Percentiles rank a stretch among this genome's conserved stretches.
Conservation (phyloP, 1,140 invertebrate species). For the Monochamus saltuarius region DNA sequence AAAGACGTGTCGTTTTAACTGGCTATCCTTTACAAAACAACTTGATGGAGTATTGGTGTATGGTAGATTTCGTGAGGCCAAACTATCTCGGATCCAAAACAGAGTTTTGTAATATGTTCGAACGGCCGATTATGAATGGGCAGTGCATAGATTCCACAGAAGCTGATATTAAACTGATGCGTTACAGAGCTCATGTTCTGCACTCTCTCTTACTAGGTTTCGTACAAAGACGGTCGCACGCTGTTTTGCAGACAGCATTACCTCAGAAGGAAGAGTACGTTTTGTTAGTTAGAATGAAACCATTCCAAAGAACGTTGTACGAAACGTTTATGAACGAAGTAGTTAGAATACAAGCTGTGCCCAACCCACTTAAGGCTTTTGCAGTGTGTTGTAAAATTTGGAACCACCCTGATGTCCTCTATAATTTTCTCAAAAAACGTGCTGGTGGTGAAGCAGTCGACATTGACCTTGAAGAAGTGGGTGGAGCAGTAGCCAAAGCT, state of each 20-base stretch:
- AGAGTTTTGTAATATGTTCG: constrained; percentile 95
- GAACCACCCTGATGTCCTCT: constrained; percentile 98
- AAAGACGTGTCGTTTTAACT: constrained; percentile 86
- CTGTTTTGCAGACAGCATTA: constrained; percentile 80
- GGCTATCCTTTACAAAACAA: constrained; percentile 98
- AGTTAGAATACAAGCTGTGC: constrained; percentile 78
- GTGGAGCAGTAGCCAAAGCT: constrained; percentile 11
- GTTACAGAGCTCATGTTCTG: constrained; percentile 79
- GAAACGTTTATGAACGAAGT: constrained; percentile 91
- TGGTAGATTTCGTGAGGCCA: constrained; percentile 94
- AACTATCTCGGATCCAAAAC: constrained; percentile 88
- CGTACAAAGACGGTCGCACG: constrained; percentile 88
- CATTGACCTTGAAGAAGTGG: constrained; percentile 84
- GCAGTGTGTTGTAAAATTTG: constrained; percentile 99
- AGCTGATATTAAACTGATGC: constrained; percentile 85
- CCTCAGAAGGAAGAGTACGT: constrained; percentile 93
- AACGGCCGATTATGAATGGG: constrained; percentile 91
- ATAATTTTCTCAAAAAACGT: constrained; percentile 85
- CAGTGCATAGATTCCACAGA: constrained; percentile 92
- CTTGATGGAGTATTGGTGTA: constrained; percentile 93
- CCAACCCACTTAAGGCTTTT: constrained; percentile 96
- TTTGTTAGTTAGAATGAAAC: constrained; percentile 82
- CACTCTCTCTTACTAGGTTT: constrained; percentile 89
- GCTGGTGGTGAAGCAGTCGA: constrained; percentile 81
- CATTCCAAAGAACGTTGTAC: constrained; percentile 84